These are phyloP conservation scores for Periplaneta americana DNA, from an alignment of 1,140 invertebrate genomes.

Conservation along the genomic window DNA sequence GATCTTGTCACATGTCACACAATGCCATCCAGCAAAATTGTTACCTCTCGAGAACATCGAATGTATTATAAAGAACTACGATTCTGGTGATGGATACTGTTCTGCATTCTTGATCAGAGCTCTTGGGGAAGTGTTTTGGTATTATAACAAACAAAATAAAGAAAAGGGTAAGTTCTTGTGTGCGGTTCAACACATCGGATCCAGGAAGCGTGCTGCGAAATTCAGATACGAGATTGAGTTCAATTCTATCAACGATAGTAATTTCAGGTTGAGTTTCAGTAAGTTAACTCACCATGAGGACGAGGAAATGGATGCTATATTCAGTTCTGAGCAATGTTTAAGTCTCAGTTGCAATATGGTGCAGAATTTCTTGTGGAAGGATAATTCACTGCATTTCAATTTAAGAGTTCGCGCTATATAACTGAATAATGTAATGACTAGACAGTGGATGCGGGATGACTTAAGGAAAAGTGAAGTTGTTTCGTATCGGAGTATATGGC, in stretches of 20 bases:
- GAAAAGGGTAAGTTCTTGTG: not conserved
- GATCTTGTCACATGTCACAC: not conserved
- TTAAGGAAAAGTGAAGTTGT: no score
- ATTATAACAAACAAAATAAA: not conserved
- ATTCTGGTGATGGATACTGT: not conserved
- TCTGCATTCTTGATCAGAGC: not conserved
- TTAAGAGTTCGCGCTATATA: no score
- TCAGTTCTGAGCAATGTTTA: not conserved
- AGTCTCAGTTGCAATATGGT: not conserved
- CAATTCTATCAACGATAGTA: not conserved
- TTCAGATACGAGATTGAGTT: not conserved
- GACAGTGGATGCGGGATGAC: no score
- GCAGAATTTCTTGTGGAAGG: not conserved
- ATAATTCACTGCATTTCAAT: not conserved
- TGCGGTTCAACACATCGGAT: not conserved
- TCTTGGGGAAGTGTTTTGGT: not conserved
- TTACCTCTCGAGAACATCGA: not conserved
- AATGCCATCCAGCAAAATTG: not conserved
- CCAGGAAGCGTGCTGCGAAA: not conserved
- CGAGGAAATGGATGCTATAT: not conserved
- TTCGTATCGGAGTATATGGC: no score
- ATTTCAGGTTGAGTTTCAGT: not conserved
- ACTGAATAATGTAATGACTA: no score
- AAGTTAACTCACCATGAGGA: not conserved
- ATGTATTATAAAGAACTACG: not conserved